Base-by-base conservation (phyloP, 2,797 vertebrate species). In the Chiloscyllium punctatum region DNA sequence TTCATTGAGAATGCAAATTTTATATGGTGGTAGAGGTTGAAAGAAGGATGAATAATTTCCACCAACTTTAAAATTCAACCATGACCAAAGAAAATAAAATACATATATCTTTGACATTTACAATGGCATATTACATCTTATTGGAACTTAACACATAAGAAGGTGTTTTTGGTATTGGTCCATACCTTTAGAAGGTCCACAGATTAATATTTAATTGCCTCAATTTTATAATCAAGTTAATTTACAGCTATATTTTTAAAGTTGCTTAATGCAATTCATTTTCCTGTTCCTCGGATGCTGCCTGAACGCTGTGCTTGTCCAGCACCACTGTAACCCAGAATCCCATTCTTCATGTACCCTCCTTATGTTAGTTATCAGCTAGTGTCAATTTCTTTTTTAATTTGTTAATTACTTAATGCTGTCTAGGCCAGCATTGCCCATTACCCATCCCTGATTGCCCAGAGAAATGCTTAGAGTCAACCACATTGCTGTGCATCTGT, bases 31-130 rank as follows among this genome's bases (percentile, higher is more conserved):
- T 42, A 42, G 37, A 37, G n/a, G 90, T 3, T 92, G 62, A 66
- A 91, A 37, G 88, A 33, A 68, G 37, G 62, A 91, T 68, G 88
- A 68, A 91, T 91, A 66, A 66, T 91, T 91, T 53, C 18, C 7
- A 3, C 42, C 33, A 33, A 42, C 37, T 92, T 92, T 69, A 42
- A 69, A 42, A n/a, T 92, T 92, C 90, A 69, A 13, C 23, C 66
- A 69, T 69, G 90, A 92, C 37, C 62, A 68, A 69, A 92, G 18
- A 42, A 92, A 69, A 69, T 68, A n/a, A 92, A 92, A 92, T 69
- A 69, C 27, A n/a, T 62, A 11, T 68, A 42, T 37, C 88, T 37
- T 91, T 66, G 33, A 68, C 16, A 92, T 21, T 92, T 92, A 21
- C 68, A 23, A 62, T 66, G 68, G 16, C 6, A 1, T 42, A n/a